Base-by-base conservation (phyloP, 37 sponge, comb jelly and placozoan species). In the Oopsacas minuta region DNA sequence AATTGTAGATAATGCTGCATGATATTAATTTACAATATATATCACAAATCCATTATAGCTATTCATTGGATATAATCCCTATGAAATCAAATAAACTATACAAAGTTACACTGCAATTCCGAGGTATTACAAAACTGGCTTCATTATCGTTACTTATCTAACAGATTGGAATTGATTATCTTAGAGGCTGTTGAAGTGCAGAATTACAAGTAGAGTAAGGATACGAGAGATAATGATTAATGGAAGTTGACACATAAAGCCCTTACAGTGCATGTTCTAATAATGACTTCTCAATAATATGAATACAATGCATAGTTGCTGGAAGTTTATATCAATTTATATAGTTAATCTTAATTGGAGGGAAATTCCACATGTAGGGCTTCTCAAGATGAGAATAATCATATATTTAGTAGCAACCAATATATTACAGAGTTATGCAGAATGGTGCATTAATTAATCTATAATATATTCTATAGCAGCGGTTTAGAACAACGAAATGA, bases 231-330 rank as follows among this genome's bases (percentile, higher is more conserved):
- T 61, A 10, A 10, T 20, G 30, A n/a, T 61, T 25, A 12, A 61
- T 61, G 75, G 75, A 10, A 61, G 75, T 34, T 17, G 49, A 42
- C 49, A 42, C 75, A 46, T 46, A 61, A 61, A 61, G 75, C 75
- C 20, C 15, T 25, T 3, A 61, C 75, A 61, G 30, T 61, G 75
- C 75, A 20, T 3, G 28, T 25, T n/a, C n/a, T 25, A 10, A n/a
- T 10, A 61, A n/a, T 61, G 75, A 61, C 75, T 61, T 61, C 75
- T 61, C 75, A 61, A 25, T 61, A 61, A 25, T 61, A 61, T 42
- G 15, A 42, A 15, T 61, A 61, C 75, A 61, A 61, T 32, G 22
- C 22, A 10, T 10, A 61, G 22, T 12, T 61, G 28, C 75, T 61
- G 75, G 75, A 61, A 61, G 75, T 61, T 25, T 25, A 25, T 7